These are phyloP conservation scores for Forbesichthys agassizii DNA, from an alignment of 2,113 vertebrate species.

Conservation along the genomic window DNA sequence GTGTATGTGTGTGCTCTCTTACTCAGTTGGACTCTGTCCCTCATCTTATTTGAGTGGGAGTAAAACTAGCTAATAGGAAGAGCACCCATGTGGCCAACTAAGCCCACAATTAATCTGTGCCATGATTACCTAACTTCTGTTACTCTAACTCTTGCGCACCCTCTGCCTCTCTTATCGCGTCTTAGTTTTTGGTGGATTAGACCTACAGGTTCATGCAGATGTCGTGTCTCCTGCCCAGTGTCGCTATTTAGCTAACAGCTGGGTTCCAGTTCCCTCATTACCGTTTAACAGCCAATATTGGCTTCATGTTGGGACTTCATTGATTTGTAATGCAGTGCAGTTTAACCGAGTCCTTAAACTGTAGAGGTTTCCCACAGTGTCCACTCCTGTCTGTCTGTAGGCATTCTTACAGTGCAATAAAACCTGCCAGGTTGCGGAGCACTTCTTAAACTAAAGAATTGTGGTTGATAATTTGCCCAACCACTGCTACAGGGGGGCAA, in stretches of 20 bases:
- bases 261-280: background rate
- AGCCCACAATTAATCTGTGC: conserved; percentile 52
- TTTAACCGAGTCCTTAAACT: background rate
- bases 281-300: conserved; percentile 2
- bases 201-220: background rate
- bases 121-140: conserved; percentile 5
- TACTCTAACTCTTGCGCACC: background rate
- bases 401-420: background rate
- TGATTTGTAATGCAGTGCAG: conserved; percentile 2
- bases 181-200: conserved; percentile 3
- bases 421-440: background rate
- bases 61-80: conserved; percentile 21
- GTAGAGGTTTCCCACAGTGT: background rate
- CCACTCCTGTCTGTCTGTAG: background rate
- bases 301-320: conserved; percentile 8
- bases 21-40: conserved; percentile 5
- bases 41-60: conserved; percentile 30
- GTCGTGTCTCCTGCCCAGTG: background rate
- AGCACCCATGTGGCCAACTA: conserved; percentile 25
- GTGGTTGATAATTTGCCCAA: too few relatives aligned
- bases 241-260: background rate
- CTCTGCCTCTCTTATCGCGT: background rate
- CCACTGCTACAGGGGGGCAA: too few relatives aligned
- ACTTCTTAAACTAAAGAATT: too few relatives aligned
- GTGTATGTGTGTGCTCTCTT: background rate